Conservation (phyloP, 2,888 invertebrate species). For the Itoplectis maculator region DNA sequence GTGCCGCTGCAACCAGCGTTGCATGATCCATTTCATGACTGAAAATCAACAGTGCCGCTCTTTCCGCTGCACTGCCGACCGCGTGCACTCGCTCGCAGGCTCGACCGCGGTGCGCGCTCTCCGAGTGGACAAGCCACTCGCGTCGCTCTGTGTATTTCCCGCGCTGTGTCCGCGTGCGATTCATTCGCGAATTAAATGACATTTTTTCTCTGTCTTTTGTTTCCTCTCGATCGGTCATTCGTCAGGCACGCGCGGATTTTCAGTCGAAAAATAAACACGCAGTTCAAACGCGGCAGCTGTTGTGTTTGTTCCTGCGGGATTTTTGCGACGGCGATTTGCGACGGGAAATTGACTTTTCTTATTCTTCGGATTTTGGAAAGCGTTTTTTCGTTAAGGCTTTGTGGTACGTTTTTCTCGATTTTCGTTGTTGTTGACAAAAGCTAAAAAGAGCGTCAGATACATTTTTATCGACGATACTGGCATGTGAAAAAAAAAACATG, state of each 20-base stretch:
- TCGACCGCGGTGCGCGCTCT: not conserved
- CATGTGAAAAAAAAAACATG: too few species aligned
- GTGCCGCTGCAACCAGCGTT: constrained; percentile 6
- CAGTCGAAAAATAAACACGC: not conserved
- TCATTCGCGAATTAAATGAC: constrained; percentile 13
- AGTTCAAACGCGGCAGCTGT: not conserved
- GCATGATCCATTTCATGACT: constrained; percentile 24
- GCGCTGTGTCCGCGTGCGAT: not conserved
- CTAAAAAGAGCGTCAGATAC: too few species aligned
- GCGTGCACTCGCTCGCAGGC: too few species aligned
- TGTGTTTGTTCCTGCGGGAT: not conserved
- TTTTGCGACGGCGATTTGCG: too few species aligned
- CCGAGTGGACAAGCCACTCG: constrained; percentile 15
- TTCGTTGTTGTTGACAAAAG: too few species aligned
- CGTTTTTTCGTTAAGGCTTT: not conserved
- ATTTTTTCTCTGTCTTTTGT: constrained; percentile 18
- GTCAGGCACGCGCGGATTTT: constrained; percentile 3
- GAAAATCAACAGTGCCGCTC: constrained; percentile 30
- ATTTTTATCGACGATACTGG: too few species aligned
- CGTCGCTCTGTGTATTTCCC: constrained; percentile 11
- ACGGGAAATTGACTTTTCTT: not conserved
- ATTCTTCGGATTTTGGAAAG: not conserved
- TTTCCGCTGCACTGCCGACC: not conserved
- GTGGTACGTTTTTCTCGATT: too few species aligned
- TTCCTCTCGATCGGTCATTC: not conserved